phyloP scores from a whole-genome alignment of 2,888 invertebrate species.

The Ceraclea dissimilis region DNA sequence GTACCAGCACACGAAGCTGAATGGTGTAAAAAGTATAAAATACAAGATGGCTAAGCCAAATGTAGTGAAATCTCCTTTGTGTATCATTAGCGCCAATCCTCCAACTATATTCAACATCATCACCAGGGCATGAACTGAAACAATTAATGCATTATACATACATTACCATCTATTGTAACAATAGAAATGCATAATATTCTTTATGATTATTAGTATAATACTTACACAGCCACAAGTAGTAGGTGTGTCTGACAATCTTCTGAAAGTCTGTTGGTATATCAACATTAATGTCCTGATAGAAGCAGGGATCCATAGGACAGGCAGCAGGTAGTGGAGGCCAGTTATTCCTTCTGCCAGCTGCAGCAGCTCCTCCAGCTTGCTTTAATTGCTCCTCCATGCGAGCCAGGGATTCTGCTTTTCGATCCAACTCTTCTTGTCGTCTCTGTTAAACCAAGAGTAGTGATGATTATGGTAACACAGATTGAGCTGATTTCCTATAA shows the following conservation, averaged over 20 bases:
- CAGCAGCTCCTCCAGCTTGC: conserved; percentile 41
- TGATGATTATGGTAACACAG: too few relatives aligned
- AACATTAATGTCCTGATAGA: conserved; percentile 98
- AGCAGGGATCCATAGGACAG: conserved; percentile 94
- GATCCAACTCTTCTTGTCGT: conserved; percentile 83
- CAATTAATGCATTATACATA: conserved; percentile 22
- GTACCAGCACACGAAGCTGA: conserved; percentile 99
- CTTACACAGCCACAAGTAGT: conserved; percentile 97
- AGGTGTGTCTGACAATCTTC: conserved; percentile 87
- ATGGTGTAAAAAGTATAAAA: conserved; percentile 85
- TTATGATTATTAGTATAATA: too few relatives aligned
- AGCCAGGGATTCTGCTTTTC: conserved; percentile 83
- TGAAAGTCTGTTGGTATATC: conserved; percentile 98
- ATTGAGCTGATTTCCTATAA: too few relatives aligned
- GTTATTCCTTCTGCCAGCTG: conserved; percentile 77
- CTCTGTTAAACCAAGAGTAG: conserved; percentile 44
- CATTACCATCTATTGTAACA: too few relatives aligned
- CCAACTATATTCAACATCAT: conserved; percentile 82
- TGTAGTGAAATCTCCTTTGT: conserved; percentile 52
- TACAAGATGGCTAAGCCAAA: conserved; percentile 88
- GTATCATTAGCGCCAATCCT: conserved; percentile 68
- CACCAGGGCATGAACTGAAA: conserved; percentile 82
- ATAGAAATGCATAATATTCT: too few relatives aligned
- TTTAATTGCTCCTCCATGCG: conserved; percentile 81
- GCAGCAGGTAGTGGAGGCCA: conserved; percentile 96